phyloP scores from a whole-genome alignment of 2,113 vertebrate species.

The Catharus minimus region DNA sequence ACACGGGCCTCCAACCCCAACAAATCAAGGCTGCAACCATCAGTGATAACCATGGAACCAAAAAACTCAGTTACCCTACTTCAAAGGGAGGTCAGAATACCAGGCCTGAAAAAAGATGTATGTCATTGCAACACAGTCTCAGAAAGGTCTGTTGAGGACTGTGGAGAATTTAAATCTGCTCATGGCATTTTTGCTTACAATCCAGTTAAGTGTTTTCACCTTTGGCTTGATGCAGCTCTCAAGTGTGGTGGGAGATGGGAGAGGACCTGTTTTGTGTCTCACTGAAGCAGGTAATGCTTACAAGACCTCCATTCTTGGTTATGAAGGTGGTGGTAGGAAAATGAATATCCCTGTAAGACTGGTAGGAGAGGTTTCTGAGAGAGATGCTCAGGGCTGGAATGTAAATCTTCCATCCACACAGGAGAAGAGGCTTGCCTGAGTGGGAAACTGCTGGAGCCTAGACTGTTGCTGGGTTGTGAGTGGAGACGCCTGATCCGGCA shows the following conservation, averaged over 20 bases:
- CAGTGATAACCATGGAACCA: neutral
- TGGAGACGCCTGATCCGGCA: neutral
- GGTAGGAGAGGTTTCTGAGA: neutral
- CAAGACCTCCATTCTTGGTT: neutral
- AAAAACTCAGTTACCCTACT: neutral
- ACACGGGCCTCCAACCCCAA: neutral
- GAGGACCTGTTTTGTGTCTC: neutral
- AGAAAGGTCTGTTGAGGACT: no score
- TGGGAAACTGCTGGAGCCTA: neutral
- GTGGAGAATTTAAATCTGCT: neutral
- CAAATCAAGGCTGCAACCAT: rapidly evolving
- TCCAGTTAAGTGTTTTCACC: neutral
- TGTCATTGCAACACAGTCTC: no score
- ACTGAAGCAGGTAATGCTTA: neutral
- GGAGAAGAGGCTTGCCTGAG: neutral
- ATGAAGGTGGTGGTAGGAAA: neutral
- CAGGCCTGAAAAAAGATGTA: no score
- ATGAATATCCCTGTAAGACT: neutral
- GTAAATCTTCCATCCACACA: neutral
- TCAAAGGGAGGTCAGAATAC: no score
- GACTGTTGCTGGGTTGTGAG: neutral
- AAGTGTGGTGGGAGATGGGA: neutral
- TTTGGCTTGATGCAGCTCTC: neutral
- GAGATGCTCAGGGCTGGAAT: neutral
- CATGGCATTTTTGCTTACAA: neutral